These are phyloP conservation scores for Zaprionus kolodkinae DNA, from an alignment of 1,140 invertebrate genomes.

Conservation along the genomic window DNA sequence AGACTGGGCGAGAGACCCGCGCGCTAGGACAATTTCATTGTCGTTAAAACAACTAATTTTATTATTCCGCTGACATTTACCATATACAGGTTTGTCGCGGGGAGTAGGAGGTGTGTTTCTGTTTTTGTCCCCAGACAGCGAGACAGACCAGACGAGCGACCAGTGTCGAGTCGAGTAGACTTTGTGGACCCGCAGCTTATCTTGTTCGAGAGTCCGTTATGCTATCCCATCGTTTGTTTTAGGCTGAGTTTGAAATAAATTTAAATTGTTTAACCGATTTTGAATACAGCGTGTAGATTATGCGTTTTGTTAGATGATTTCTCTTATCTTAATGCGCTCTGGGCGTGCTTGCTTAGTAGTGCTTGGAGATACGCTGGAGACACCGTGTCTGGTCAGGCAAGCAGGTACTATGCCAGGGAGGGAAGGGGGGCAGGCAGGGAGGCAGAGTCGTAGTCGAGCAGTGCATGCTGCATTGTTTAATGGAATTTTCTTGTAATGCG, in stretches of 20 bases:
- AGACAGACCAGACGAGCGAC: constrained; percentile 15
- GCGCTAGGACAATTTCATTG: constrained; percentile 64
- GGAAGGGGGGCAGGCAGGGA: background rate
- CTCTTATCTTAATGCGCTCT: constrained; percentile 77
- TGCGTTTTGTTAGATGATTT: constrained; percentile 83
- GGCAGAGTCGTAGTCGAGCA: constrained; percentile 1
- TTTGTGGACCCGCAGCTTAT: constrained; percentile 58
- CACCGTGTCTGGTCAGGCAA: constrained; percentile 64
- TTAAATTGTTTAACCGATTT: constrained; percentile 81
- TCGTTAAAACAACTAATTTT: constrained; percentile 81
- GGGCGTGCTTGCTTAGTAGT: constrained; percentile 22
- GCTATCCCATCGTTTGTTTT: constrained; percentile 66
- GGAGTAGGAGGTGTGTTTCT: constrained; percentile 18
- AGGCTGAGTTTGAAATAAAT: constrained; percentile 63
- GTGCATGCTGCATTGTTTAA: constrained; percentile 65
- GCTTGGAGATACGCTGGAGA: constrained; percentile 55
- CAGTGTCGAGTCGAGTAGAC: constrained; percentile 37
- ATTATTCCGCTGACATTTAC: constrained; percentile 78
- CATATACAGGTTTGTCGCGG: constrained; percentile 66
- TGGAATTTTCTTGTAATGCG: constrained; percentile 84
- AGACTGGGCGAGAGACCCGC: background rate
- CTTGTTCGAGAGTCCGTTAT: constrained; percentile 70
- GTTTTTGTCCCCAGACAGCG: constrained; percentile 5
- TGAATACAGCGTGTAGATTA: constrained; percentile 69
- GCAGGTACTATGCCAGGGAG: background rate